A percentile compares a stretch with the other conserved stretches of the same genome.
Conservation (phyloP, 1,140 invertebrate genomes). For the Drosophila malerkotliana region DNA sequence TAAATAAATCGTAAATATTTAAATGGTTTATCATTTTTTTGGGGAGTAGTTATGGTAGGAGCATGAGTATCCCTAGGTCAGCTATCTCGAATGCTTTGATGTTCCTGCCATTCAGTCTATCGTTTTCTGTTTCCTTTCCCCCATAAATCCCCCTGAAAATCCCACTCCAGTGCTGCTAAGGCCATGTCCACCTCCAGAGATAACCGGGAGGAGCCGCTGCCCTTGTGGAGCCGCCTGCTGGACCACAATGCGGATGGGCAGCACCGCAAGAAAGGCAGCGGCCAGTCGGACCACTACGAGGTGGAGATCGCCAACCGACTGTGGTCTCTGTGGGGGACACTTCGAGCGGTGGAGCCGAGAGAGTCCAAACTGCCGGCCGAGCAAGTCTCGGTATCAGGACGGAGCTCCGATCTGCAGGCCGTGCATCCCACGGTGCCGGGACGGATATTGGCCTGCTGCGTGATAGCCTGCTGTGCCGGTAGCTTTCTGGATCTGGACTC, state of each 20-base stretch:
- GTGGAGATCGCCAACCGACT: conserved; percentile 34
- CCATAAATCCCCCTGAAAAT: background rate
- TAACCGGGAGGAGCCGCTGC: conserved; percentile 3
- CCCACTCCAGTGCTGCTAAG: background rate
- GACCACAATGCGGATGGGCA: conserved; percentile 5
- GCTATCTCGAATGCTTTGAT: background rate
- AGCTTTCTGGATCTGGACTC: conserved; percentile 85
- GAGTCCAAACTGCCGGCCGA: background rate
- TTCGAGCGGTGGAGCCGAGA: background rate
- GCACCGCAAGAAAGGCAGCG: background rate
- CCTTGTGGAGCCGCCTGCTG: conserved; percentile 25
- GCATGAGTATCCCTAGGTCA: too few species aligned
- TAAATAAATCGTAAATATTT: conserved; percentile 59
- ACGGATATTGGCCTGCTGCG: conserved; percentile 81
- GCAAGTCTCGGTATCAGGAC: background rate
- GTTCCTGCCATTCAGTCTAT: background rate
- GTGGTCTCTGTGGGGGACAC: conserved; percentile 41
- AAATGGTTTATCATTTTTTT: conserved; percentile 44
- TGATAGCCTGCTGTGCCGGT: conserved; percentile 85
- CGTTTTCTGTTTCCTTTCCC: background rate
- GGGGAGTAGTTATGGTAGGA: background rate
- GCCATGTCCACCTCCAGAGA: conserved; percentile 1
- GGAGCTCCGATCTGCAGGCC: background rate
- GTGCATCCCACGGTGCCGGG: background rate
- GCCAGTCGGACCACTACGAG: conserved; percentile 8